Base-by-base conservation (phyloP, 2,797 vertebrate species). In the Enteromius paludinosus region DNA sequence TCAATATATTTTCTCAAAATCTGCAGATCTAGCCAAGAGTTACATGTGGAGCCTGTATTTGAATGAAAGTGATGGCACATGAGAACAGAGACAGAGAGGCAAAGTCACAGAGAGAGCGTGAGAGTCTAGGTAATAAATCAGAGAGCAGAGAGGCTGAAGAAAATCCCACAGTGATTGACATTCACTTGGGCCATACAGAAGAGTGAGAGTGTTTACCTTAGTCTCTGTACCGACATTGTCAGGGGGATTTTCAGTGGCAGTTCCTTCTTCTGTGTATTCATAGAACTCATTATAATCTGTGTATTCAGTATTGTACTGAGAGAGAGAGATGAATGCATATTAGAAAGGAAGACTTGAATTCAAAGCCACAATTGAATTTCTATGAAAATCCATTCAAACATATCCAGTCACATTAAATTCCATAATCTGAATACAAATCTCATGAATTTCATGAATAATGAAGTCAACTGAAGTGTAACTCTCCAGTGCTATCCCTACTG, bases 281-380 rank as follows among this genome's bases (percentile, higher is more conserved):
- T 99, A 98, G 89, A 87, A 71, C 8, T 92, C 93, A 71, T 94
- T 93, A 94, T 98, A 98, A 18, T 96, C 95, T 88, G 94, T 87
- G 71, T 97, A 96, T 93, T 98, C 97, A 83, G 95, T 93, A 91
- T 93, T 90, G 89, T 98, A 97, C 97, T 99, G 95, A 85, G 91
- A 95, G 73, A 41, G 38, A 11, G 86, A 93, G 93, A 94, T 87
- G 79, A n/a, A 82, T 72, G 47, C 84, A 61, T 90, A 89, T 96
- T 91, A 93, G 88, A 84, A 30, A 78, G 59, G 11, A 86, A 88
- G 88, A 90, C 85, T 87, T 86, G 87, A 88, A 41, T 59, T 9
- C 20, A 14, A 15, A 69, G 66, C 49, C 62, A 38, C 38, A 38
- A 9, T 38, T 38, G 38, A 38, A 61, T 20, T 52, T 30, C 47